Conservation (phyloP, 2,888 invertebrate genomes). For the Adineta ricciae region DNA sequence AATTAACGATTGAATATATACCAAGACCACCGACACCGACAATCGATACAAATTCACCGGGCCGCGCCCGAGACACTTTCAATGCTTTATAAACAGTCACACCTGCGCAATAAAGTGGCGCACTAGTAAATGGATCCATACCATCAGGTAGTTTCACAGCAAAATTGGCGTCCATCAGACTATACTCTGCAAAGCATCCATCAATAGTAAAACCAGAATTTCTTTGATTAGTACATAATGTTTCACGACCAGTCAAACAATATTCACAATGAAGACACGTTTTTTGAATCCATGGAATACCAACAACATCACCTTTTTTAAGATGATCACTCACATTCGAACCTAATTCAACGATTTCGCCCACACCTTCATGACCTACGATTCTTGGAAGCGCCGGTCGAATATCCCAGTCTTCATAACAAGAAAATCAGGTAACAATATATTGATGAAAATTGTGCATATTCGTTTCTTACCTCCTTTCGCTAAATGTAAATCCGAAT, state of each 20-base stretch:
- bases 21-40: background rate
- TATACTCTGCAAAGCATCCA: background rate
- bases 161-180: background rate
- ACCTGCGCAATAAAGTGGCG: background rate
- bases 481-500: background rate
- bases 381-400: background rate
- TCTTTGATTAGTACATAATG: background rate
- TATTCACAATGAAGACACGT: background rate
- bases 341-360: background rate
- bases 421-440: background rate
- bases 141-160: background rate
- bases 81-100: background rate
- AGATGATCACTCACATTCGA: background rate
- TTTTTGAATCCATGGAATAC: background rate
- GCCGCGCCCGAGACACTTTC: background rate
- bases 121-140: background rate
- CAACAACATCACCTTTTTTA: background rate
- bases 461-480: background rate
- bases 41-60: background rate
- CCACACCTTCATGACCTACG: background rate
- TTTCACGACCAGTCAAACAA: background rate
- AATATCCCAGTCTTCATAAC: background rate
- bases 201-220: background rate
- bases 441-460: no score
- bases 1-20: background rate